phyloP scores from a whole-genome alignment of 37 sponge, comb jelly and placozoan species.

The Mnemiopsis leidyi region DNA sequence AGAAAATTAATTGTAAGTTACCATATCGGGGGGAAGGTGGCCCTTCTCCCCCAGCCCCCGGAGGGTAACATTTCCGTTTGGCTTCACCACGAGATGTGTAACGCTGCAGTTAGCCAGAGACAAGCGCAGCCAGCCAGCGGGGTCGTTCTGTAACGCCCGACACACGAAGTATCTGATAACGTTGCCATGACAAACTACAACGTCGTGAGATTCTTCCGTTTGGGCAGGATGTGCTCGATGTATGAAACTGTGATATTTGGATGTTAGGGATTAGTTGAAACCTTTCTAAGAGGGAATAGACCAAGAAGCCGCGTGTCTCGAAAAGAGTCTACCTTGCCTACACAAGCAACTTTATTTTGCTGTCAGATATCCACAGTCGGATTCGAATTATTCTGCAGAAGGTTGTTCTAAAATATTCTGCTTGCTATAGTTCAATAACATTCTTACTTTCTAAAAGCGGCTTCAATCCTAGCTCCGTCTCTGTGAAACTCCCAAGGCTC shows the following conservation, averaged over 20 bases:
- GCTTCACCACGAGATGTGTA: constrained; percentile 79
- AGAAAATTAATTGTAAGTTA: constrained; percentile 72
- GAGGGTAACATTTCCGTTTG: constrained; percentile 82
- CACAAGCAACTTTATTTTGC: too few relatives aligned
- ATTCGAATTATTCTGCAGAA: too few relatives aligned
- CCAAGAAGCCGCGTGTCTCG: too few relatives aligned
- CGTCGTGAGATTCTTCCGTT: constrained; percentile 76
- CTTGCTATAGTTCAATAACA: too few relatives aligned
- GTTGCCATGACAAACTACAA: constrained; percentile 92
- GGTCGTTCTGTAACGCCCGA: constrained; percentile 93
- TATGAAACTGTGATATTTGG: constrained; percentile 66
- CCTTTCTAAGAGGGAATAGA: too few relatives aligned
- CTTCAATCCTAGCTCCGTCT: constrained; percentile 93
- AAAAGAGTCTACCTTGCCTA: too few relatives aligned
- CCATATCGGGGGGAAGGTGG: constrained; percentile 79
- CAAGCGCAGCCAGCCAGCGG: constrained; percentile 92
- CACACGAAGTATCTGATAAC: constrained; percentile 97
- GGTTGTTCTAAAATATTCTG: too few relatives aligned
- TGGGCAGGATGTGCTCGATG: constrained; percentile 86
- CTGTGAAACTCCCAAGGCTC: constrained; percentile 86
- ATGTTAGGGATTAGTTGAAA: too few relatives aligned
- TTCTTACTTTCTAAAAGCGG: constrained; percentile 85
- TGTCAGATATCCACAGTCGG: too few relatives aligned
- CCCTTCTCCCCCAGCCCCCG: constrained; percentile 79
- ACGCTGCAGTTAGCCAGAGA: constrained; percentile 86